Base-by-base conservation (phyloP, 2,113 vertebrate genomes). In the Crypturellus undulatus region DNA sequence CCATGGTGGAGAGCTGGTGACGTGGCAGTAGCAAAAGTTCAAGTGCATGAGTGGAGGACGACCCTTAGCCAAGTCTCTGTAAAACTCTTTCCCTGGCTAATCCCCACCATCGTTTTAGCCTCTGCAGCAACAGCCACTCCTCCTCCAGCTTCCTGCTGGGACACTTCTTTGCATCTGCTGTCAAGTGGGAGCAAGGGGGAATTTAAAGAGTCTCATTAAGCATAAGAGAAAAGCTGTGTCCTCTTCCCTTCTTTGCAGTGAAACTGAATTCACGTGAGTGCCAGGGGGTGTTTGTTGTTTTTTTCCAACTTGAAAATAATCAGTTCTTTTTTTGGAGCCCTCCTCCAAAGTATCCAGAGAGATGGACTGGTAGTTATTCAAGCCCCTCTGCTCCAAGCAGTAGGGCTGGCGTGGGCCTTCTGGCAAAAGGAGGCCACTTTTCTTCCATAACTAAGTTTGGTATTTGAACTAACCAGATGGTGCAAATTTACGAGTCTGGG, bases 281-380 rank as follows among this genome's bases (percentile, higher is more conserved):
- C 83, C 51, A 15, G 30, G 67, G 25, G 34, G 4, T 22, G 7
- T 77, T 28, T 38, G n/a, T 25, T 71, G 3, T 1, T 52, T 19
- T 78, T 75, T 91, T 52, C 47, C 58, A 25, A 3, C 82, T 92
- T 86, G 60, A 70, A 94, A 94, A 83, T 4, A 85, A 83, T 54
- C 15, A 40, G 51, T 77, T 88, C 47, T 69, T 28, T 18, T 18
- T 94, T 73, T 83, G 47, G 68, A 87, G 3, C 21, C 4, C 77
- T 91, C 82, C 78, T 78, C 47, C 10, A 30, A 82, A 75, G 30
- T 84, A 19, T 52, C 70, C 43, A 16, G 36, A 71, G 68, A 54
- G 62, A 67, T 19, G 60, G 64, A 60, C 1, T 71, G 38, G 38
- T 45, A 60, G 60, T 49, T 78, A 34, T 68, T 87, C 78, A 67